Evolutionary conservation across 2,888 invertebrate species (phyloP).

Genomic region (Lepidocyrtoides sp.): DNA sequence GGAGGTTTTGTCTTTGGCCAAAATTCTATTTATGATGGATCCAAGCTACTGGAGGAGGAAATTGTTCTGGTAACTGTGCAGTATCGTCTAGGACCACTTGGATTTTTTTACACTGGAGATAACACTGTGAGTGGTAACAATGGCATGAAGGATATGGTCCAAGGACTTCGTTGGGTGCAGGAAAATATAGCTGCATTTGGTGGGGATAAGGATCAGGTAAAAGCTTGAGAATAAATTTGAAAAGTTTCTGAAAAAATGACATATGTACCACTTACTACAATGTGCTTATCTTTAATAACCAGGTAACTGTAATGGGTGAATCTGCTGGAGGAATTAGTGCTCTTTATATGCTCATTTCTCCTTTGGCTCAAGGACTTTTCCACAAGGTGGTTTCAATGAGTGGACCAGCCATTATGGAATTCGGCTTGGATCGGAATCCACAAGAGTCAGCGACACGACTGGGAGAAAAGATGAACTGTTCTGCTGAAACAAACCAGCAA

Average conservation of each 20-base stretch:
- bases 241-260: no score
- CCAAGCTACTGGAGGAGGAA: conserved; percentile 34
- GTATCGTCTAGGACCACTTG: conserved; percentile 73
- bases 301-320: conserved; percentile 55
- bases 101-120: conserved; percentile 78
- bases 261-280: no score
- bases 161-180: conserved; percentile 72
- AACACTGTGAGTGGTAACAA: conserved; percentile 46
- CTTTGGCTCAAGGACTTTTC: conserved; percentile 77
- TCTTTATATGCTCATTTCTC: conserved; percentile 70
- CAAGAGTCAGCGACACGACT: conserved; percentile 1
- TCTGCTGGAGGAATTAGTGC: conserved; percentile 20
- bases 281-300: no score
- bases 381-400: conserved; percentile 71
- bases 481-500: conserved; percentile 14
- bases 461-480: conserved; percentile 20
- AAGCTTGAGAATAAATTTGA: no score
- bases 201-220: conserved; percentile 45
- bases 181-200: conserved; percentile 72
- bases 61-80: conserved; percentile 73
- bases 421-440: conserved; percentile 77
- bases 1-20: conserved; percentile 78
- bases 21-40: conserved; percentile 63
- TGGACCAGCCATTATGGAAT: conserved; percentile 75
- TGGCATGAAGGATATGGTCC: conserved; percentile 43